Conservation (phyloP, 2,888 invertebrate species). For the Amphiduros pacificus region DNA sequence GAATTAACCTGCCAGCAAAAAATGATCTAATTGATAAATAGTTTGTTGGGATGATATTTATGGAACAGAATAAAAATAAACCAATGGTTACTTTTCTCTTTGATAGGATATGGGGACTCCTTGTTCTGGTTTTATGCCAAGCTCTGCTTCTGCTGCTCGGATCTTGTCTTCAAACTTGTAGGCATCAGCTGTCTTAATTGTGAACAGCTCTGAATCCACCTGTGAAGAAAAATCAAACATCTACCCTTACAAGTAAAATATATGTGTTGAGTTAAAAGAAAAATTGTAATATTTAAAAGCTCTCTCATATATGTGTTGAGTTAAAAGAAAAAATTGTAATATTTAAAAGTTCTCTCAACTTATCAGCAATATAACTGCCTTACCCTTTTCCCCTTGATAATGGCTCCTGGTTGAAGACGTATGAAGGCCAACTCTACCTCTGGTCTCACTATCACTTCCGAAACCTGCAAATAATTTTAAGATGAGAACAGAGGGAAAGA, state of each 20-base stretch:
- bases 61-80: too few species aligned
- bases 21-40: too few species aligned
- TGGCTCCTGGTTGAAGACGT: slow-evolving; percentile 79
- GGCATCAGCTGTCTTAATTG: slow-evolving; percentile 39
- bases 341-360: too few species aligned
- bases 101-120: slow-evolving; percentile 78
- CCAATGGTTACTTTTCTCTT: slow-evolving; percentile 33
- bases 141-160: slow-evolving; percentile 76
- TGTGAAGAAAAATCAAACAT: not conserved
- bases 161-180: slow-evolving; percentile 85
- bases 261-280: not conserved
- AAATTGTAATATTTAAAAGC: too few species aligned
- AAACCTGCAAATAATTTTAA: slow-evolving; percentile 61
- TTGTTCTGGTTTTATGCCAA: slow-evolving; percentile 78
- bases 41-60: too few species aligned
- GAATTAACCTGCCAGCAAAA: too few species aligned
- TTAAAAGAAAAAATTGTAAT: too few species aligned
- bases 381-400: slow-evolving; percentile 79
- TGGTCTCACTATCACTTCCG: slow-evolving; percentile 81
- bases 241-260: not conserved
- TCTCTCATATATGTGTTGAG: too few species aligned
- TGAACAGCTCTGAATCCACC: slow-evolving; percentile 19
- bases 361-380: too few species aligned
- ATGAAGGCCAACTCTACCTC: slow-evolving; percentile 84
- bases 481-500: too few species aligned